Base-by-base conservation (phyloP, 2,888 invertebrate species). In the Galerucella calmariensis region DNA sequence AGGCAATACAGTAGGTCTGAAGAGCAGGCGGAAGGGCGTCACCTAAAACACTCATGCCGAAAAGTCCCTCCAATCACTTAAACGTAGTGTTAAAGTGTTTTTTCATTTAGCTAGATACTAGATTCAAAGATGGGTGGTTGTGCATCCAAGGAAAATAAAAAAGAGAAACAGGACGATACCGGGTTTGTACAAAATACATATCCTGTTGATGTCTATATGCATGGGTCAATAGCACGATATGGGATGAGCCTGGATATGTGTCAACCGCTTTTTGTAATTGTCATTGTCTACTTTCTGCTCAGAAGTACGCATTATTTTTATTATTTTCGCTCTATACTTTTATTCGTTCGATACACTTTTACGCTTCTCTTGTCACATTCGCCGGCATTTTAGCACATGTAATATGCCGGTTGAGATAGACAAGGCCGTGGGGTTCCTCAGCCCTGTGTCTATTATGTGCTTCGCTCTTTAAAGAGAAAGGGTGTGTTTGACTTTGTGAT, bases 91-190 rank as follows among this genome's bases (percentile, higher is more conserved):
- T 83, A 81, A 81, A 84, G 83, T 84, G 84, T 82, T 82, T 82
- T 82, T 82, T 82, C 80, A 81, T 84, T 83, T 84, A 84, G 85
- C 83, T 85, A 83, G 82, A 80, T 77, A 77, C 72, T 77, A 79
- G 68, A 79, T 77, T 53, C 73, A 82, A 78, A 89, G 89, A 94
- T 95, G 95, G 95, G 95, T 90, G 94, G 94, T 88, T 95, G 95
- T 91, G 94, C 94, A 87, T 94, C 94, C 84, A 95, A 95, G 92
- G 94, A 94, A 90, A 94, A 94, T 91, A 90, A 92, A 86, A 87
- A 86, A 83, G 83, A 83, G 81, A 87, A 84, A 88, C 89, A 88
- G 89, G 90, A 90, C 88, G 89, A 90, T 86, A 88, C 89, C 86
- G 91, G 91, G 91, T 91, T 90, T 90, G 91, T 91, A 91, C 88